Evolutionary conservation across 2,797 vertebrate species (phyloP).

Genomic region (Lerista edwardsae): DNA sequence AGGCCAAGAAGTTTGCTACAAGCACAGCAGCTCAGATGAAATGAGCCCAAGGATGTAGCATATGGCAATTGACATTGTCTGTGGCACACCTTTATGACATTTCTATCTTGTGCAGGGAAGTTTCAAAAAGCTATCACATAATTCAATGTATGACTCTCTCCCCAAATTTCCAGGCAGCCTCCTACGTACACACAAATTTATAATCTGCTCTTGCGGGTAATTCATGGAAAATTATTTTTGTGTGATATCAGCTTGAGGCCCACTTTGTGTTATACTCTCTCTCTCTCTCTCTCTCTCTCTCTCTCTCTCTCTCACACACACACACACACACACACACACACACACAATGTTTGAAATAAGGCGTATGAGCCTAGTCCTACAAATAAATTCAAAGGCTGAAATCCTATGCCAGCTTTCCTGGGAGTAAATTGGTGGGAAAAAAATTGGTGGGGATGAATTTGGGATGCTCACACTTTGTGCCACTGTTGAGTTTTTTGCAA

Average conservation of each 20-base stretch:
- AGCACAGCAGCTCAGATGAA: constrained; percentile 37
- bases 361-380: not conserved
- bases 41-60: no score
- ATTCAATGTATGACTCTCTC: not conserved
- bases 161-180: not conserved
- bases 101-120: not conserved
- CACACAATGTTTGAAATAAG: not conserved
- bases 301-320: no score
- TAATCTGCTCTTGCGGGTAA: not conserved
- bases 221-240: not conserved
- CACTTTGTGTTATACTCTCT: no score
- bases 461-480: no score
- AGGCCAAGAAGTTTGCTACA: constrained; percentile 29
- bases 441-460: no score
- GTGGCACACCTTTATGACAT: not conserved
- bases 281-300: no score
- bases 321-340: no score
- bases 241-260: not conserved
- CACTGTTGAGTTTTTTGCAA: no score
- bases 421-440: no score
- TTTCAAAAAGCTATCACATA: not conserved
- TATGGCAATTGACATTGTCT: not conserved
- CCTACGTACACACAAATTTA: not conserved
- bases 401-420: no score
- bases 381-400: not conserved